Evolutionary conservation across 2,797 vertebrate species (phyloP).

Genomic region (Trachurus trachurus): DNA sequence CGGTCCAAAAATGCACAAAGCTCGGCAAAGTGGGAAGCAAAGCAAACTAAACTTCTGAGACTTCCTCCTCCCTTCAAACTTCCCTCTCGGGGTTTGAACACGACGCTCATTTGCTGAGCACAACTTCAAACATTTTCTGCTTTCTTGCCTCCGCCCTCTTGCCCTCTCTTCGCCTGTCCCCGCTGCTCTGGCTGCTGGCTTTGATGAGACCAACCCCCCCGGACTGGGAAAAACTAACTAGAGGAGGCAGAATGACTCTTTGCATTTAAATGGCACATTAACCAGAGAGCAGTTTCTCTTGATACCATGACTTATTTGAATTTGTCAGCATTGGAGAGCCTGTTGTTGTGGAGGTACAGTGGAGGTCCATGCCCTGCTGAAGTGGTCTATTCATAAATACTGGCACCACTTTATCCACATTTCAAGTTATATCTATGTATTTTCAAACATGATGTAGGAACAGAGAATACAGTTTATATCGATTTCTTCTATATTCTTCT

Average conservation of each 20-base stretch:
- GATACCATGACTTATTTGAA: constrained; percentile 63
- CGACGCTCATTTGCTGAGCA: constrained; percentile 56
- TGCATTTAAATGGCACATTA: constrained; percentile 87
- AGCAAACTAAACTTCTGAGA: constrained; percentile 45
- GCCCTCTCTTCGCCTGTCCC: constrained; percentile 38
- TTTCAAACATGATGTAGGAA: background rate
- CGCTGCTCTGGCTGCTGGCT: constrained; percentile 43
- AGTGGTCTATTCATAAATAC: constrained; percentile 23
- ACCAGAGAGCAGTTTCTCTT: constrained; percentile 60
- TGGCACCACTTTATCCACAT: no score
- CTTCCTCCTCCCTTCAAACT: constrained; percentile 19
- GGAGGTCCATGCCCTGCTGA: constrained; percentile 15
- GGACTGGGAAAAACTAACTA: constrained; percentile 61
- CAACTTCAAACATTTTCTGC: constrained; percentile 59
- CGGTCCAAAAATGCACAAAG: background rate
- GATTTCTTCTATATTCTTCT: no score
- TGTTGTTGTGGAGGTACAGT: constrained; percentile 51
- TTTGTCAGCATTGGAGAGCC: constrained; percentile 49
- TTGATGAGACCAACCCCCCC: constrained; percentile 67
- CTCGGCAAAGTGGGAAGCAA: constrained; percentile 20
- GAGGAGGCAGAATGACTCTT: constrained; percentile 74
- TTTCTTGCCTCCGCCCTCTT: constrained; percentile 30
- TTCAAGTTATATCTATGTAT: background rate
- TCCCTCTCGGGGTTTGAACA: constrained; percentile 46
- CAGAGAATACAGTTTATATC: background rate